Evolutionary conservation across 2,113 vertebrate genomes (phyloP).

Genomic region (Piaya cayana): DNA sequence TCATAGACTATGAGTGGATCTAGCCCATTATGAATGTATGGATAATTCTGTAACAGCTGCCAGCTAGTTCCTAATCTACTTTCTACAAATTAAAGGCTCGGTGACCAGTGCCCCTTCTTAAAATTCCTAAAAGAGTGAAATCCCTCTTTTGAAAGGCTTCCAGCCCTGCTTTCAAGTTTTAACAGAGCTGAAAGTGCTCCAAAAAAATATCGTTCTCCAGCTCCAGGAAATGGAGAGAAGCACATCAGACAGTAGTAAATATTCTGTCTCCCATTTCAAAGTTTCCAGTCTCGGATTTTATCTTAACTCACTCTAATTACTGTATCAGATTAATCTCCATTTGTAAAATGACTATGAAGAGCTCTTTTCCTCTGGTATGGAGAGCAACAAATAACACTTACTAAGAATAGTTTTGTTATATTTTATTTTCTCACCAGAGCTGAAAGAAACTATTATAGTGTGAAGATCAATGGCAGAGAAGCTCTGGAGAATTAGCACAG

Average conservation of each 20-base stretch:
- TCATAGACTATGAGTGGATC: not conserved
- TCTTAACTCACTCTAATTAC: not conserved
- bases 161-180: not conserved
- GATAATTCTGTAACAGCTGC: not conserved
- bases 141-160: not conserved
- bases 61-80: not conserved
- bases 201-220: not conserved
- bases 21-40: not conserved
- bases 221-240: not conserved
- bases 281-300: not conserved
- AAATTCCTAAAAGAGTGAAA: not conserved
- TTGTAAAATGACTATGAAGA: not conserved
- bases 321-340: not conserved
- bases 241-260: not conserved
- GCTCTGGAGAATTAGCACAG: not conserved
- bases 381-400: not conserved
- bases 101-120: not conserved
- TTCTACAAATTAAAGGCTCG: not conserved
- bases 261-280: not conserved
- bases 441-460: not conserved
- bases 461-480: slow-evolving; percentile 8
- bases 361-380: not conserved
- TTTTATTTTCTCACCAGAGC: slow-evolving; percentile 21
- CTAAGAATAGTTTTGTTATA: not conserved
- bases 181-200: not conserved